Evolutionary conservation across 1,140 invertebrate genomes (phyloP), one percentile per base, ranked within the genome.

Genomic region (Druon quercuslanigerum): DNA sequence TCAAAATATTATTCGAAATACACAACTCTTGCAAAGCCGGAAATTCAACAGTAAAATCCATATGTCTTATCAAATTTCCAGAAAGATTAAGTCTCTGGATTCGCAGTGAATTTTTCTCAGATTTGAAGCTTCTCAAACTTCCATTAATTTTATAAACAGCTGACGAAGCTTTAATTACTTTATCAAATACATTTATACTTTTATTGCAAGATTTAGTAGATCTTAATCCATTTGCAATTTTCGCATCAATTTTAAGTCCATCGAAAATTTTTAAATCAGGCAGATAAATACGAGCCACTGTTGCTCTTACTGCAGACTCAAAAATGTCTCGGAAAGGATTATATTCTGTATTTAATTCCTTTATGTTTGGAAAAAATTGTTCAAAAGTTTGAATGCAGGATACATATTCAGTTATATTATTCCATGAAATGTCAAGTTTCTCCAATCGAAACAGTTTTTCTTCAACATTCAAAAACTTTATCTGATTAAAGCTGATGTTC

Each of bases 291-390:
- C 19, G 12, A 3, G 57, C 12, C 14, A 66, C 52, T 3, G 1
- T 33, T 20, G 7, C 13, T 66, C 20, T 66, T n/a, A 66, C 2
- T 71, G 75, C 20, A 20, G 46, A 66, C 16, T 82, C 54, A 11
- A 70, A 50, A 51, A 85, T 17, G 56, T 85, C 83, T 12, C 60
- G 46, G 12, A 85, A 84, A 20, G 79, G 80, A 75, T 85, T 85
- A 19, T 72, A 76, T 52, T 46, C 46, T 25, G 82, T 46, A 14
- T 79, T 80, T 12, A 85, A 54, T 8, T 71, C 80, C 8, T 20
- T 46, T 19, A 85, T 72, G 17, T 80, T 78, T 16, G 71, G 76
- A 3, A 17, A 19, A 33, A 52, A 75, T n/a, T n/a, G 76, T 77
- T 9, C 73, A 25, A 85, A 74, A n/a, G 12, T 74, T 72, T 73